These are phyloP conservation scores for Bradysia coprophila DNA, from an alignment of 1,140 invertebrate genomes.

Conservation along the genomic window DNA sequence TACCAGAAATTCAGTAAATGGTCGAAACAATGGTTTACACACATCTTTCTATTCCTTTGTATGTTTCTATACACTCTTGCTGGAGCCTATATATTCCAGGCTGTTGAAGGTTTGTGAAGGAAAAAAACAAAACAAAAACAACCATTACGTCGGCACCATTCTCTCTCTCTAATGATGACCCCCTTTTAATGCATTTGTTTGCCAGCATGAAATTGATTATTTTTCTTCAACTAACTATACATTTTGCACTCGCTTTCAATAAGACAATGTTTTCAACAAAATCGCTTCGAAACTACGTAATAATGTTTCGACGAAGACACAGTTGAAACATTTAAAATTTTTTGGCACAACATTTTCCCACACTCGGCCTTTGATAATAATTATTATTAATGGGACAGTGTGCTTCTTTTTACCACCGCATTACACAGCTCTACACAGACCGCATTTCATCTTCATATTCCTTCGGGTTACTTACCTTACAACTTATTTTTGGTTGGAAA, in stretches of 20 bases:
- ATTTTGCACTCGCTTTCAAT: neutral
- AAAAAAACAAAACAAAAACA: neutral
- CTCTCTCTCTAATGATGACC: conserved; percentile 1
- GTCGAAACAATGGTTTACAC: conserved; percentile 73
- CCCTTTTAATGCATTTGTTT: conserved; percentile 11
- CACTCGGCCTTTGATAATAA: too few species aligned
- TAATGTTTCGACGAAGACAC: too few species aligned
- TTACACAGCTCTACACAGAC: too few species aligned
- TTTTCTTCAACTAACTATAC: conserved; percentile 13
- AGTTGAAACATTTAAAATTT: too few species aligned
- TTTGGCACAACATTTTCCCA: too few species aligned
- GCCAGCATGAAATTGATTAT: conserved; percentile 10
- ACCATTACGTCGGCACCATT: conserved; percentile 1
- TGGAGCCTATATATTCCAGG: conserved; percentile 56
- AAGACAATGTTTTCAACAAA: too few species aligned
- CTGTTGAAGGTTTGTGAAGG: conserved; percentile 45
- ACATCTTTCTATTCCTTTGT: conserved; percentile 62
- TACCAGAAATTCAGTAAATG: conserved; percentile 56
- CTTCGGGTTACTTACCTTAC: too few species aligned
- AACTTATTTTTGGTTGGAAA: too few species aligned
- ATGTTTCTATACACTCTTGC: conserved; percentile 56
- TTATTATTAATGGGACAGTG: too few species aligned
- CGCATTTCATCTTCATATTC: too few species aligned
- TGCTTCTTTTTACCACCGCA: too few species aligned
- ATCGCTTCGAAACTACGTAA: too few species aligned